Conservation (phyloP, 1,140 invertebrate genomes). For the Campoletis sonorensis region DNA sequence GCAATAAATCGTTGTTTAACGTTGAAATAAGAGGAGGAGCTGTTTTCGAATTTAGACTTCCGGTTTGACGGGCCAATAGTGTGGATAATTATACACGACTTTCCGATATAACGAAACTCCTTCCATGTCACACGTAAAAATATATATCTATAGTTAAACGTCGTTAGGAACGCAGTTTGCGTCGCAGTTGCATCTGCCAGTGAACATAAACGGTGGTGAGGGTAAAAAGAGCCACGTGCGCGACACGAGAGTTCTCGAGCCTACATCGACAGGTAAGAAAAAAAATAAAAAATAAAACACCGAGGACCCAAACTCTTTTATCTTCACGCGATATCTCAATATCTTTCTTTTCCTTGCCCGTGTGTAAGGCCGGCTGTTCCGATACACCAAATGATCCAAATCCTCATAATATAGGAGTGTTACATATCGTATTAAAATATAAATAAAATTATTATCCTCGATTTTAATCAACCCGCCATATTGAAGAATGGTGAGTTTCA, state of each 20-base stretch:
- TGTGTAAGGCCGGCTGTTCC: slow-evolving; percentile 56
- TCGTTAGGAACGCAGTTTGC: neutral
- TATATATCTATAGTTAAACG: neutral
- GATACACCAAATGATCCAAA: slow-evolving; percentile 8
- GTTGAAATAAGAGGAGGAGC: neutral
- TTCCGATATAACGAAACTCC: slow-evolving; percentile 44
- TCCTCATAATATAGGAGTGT: slow-evolving; percentile 1
- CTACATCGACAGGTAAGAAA: slow-evolving; percentile 56
- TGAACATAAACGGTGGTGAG: neutral
- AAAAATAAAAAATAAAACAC: neutral
- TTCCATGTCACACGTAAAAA: neutral
- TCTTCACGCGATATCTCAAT: slow-evolving; percentile 68
- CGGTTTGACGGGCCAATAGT: slow-evolving; percentile 37
- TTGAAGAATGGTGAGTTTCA: neutral
- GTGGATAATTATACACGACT: slow-evolving; percentile 44
- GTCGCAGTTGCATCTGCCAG: slow-evolving; percentile 27
- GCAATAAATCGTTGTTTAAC: too few species aligned
- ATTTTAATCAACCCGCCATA: neutral
- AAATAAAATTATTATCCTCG: neutral
- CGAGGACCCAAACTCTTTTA: slow-evolving; percentile 51
- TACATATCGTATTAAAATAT: neutral
- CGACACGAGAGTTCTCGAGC: neutral
- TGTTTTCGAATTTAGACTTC: slow-evolving; percentile 38
- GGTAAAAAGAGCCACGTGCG: slow-evolving; percentile 13
- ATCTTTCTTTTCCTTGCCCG: slow-evolving; percentile 63